Conservation (phyloP, 1,140 invertebrate genomes). For the Pogonomyrmex barbatus region DNA sequence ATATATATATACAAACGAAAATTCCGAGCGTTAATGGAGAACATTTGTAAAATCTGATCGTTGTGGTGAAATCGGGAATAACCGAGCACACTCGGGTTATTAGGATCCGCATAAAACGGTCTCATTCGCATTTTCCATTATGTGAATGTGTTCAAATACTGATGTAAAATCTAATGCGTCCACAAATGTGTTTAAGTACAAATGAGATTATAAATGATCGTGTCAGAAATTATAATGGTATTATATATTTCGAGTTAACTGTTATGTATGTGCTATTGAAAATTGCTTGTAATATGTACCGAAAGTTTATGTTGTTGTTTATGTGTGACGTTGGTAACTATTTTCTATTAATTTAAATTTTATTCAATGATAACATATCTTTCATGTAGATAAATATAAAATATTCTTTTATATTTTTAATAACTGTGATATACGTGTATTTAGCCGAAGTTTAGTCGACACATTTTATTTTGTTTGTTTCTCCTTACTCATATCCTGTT, state of each 20-base stretch:
- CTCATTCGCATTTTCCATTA: conserved; percentile 45
- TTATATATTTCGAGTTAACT: conserved; percentile 1
- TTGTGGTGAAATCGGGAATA: conserved; percentile 38
- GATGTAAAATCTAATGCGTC: conserved; percentile 26
- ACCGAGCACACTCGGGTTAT: conserved; percentile 23
- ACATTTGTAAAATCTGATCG: conserved; percentile 53
- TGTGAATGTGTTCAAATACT: conserved; percentile 2
- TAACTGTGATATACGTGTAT: neutral
- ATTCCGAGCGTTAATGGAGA: conserved; percentile 43
- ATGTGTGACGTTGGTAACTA: neutral
- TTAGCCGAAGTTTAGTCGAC: neutral
- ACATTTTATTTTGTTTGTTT: conserved; percentile 31
- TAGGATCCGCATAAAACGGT: neutral
- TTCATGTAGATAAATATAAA: neutral
- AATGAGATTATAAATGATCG: conserved; percentile 36
- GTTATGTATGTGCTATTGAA: neutral
- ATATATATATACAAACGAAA: neutral
- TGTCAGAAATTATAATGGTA: conserved; percentile 28
- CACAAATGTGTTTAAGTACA: conserved; percentile 19
- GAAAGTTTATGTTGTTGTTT: neutral
- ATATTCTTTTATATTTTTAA: neutral
- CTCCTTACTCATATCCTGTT: conserved; percentile 13
- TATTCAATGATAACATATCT: neutral
- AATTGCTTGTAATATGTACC: conserved; percentile 27
- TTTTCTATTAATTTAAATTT: conserved; percentile 6